Conservation (phyloP, 2,888 invertebrate genomes). For the Leucozona laternaria region DNA sequence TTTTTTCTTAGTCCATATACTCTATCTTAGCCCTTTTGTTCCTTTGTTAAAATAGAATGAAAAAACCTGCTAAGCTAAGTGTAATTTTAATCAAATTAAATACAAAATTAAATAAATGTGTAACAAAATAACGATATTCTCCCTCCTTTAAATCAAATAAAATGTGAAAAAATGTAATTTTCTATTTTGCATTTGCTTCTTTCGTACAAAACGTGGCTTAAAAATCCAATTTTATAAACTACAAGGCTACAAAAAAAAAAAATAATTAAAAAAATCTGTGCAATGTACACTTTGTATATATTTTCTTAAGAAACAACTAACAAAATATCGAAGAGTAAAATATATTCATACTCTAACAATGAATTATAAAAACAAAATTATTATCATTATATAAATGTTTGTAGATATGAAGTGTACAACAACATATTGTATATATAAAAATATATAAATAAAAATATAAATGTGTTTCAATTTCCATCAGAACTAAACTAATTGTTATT, state of each 20-base stretch:
- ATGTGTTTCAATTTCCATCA: constrained; percentile 70
- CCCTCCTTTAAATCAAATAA: constrained; percentile 52
- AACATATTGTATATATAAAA: constrained; percentile 13
- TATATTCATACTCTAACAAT: constrained; percentile 40
- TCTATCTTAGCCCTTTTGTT: not conserved
- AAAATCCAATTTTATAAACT: constrained; percentile 36
- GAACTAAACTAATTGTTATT: constrained; percentile 54
- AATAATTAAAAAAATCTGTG: constrained; percentile 35
- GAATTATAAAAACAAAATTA: constrained; percentile 39
- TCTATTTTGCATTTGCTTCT: constrained; percentile 62
- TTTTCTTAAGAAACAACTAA: constrained; percentile 61
- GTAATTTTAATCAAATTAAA: constrained; percentile 39
- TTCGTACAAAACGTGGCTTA: constrained; percentile 68
- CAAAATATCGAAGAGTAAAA: constrained; percentile 36
- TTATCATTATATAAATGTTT: constrained; percentile 63
- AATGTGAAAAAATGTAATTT: constrained; percentile 51
- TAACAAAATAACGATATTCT: constrained; percentile 46
- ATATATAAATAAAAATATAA: constrained; percentile 51
- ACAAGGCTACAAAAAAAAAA: constrained; percentile 36
- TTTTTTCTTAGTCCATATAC: not conserved
- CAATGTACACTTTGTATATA: constrained; percentile 66
- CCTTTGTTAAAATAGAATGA: not conserved
- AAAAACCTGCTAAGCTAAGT: constrained; percentile 19
- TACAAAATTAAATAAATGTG: constrained; percentile 27
- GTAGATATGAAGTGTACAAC: constrained; percentile 58